Base-by-base conservation (phyloP, 2,888 invertebrate species). In the Brachyptera putata region DNA sequence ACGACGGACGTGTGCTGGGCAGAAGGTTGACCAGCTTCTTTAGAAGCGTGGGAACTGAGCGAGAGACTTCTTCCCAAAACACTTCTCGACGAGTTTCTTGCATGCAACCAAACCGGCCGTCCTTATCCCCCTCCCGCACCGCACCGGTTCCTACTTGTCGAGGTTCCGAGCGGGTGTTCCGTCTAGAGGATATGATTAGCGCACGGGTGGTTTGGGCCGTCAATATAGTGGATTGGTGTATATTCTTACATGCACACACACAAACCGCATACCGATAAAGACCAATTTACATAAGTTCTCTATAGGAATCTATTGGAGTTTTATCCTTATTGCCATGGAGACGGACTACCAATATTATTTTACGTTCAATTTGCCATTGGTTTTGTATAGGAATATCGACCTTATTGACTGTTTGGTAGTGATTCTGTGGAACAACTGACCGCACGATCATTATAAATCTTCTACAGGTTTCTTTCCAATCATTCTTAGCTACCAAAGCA, bases 51-150 rank as follows among this genome's bases (percentile, higher is more conserved):
- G 65, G 65, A 66, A 66, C 58, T 58, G 36, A 41, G 18, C 36
- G 37, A 13, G 41, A 41, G 63, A 59, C 63, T 59, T 59, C 65
- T 66, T 66, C 65, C 65, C 65, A 66, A 66, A 66, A 66, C 64
- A 63, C 62, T 58, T n/a, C n/a, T n/a, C n/a, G n/a, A n/a, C n/a
- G n/a, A n/a, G n/a, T n/a, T n/a, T 30, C 21, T 53, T 53, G 53
- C 57, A 61, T 37, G 61, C 62, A 60, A 60, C 57, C 59, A 1
- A 16, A 60, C 61, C 48, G 25, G 36, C 62, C 56, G 30, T n/a
- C 50, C 55, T 36, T 16, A 14, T 37, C 36, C 26, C 34, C 5
- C 46, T 21, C 25, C 41, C 41, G 5, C 39, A n/a, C 22, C 22
- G n/a, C 39, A 21, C 21, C 25, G 22, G 25, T 14, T 36, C 36